Base-by-base conservation (phyloP, 2,888 invertebrate species). In the Leptarthrus brevirostris region DNA sequence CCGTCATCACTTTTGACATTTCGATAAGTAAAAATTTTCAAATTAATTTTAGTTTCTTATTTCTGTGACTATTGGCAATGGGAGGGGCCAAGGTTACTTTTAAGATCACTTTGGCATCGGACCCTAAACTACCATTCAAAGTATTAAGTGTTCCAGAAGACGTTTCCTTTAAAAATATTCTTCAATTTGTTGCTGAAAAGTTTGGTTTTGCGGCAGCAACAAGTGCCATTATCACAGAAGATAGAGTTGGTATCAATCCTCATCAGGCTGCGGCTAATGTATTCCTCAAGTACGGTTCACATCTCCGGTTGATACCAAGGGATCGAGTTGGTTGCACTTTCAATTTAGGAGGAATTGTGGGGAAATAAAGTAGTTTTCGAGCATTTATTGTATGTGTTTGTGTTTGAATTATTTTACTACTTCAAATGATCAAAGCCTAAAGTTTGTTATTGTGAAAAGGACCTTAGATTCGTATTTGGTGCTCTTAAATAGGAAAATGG, bases 141-240 rank as follows among this genome's bases (percentile, higher is more conserved):
- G 95, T 97, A 76, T 87, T 97, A 75, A 95, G 93, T 84, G 97
- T 98, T 71, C 97, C 97, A 1, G 97, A 97, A 82, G 90, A 89
- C 75, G 95, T 97, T 0, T 97, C 97, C 2, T 97, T 98, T 86
- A 97, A 97, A 54, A 97, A 97, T 47, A 97, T 98, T 20, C 86
- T 98, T 56, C 96, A 97, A 87, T 98, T 95, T 86, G 97, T 97
- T 24, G 97, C 97, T 53, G 97, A 98, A 86, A 97, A 98, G 88
- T 98, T 98, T 85, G 93, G 95, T 83, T 97, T 97, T 69, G 92
- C 95, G 73, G 92, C 97, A 26, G 95, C 94, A 75, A 98, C 97
- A 14, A 96, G 96, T 80, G 98, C 97, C 22, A 96, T 98, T 81
- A 98, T 98, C 79, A 98, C 97, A 1, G 96, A 98, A 85, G 97